Evolutionary conservation across 1,140 invertebrate species (phyloP), one percentile per base, ranked within the genome.

Genomic region (Bombyx mandarina): DNA sequence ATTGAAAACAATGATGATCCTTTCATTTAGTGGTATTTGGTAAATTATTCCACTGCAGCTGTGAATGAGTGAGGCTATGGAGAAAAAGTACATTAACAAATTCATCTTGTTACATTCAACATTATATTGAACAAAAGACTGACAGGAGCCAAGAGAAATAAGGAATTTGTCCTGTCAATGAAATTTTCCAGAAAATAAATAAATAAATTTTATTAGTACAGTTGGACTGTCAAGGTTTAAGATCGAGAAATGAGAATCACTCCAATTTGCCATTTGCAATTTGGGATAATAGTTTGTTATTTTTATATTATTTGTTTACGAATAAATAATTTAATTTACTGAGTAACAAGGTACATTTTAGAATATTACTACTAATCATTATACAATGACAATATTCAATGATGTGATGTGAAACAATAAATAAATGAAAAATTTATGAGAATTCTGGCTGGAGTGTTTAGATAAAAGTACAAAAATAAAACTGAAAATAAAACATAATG

Each of bases 41-140:
- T 58, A 75, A 80, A 80, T 80, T 82, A 84, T 82, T 87, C 81
- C 82, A 85, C 82, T 85, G 82, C 82, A 85, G 78, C 84, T 82
- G 79, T 82, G 79, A 79, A 80, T 67, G 63, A 68, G 71, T 64
- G 62, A 68, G 54, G 74, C 83, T 86, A 85, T 58, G 75, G 79
- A 85, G 71, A 85, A 74, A 85, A 87, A 76, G 69, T 65, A 61
- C 56, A 80, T 84, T 78, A 82, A 69, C 68, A 49, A 45, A 51
- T 51, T 51, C 10, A 9, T 51, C 42, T 51, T 51, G 42, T 26
- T 51, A 35, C 26, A 51, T 35, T 35, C 26, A 35, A 35, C 26
- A 35, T 3, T 35, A 35, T 35, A 35, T 35, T 35, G 26, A 35
- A 35, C 42, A 63, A 60, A 65, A 56, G 62, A 62, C 58, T 63